Base-by-base conservation (phyloP, 2,113 vertebrate species). In the Lophius piscatorius region DNA sequence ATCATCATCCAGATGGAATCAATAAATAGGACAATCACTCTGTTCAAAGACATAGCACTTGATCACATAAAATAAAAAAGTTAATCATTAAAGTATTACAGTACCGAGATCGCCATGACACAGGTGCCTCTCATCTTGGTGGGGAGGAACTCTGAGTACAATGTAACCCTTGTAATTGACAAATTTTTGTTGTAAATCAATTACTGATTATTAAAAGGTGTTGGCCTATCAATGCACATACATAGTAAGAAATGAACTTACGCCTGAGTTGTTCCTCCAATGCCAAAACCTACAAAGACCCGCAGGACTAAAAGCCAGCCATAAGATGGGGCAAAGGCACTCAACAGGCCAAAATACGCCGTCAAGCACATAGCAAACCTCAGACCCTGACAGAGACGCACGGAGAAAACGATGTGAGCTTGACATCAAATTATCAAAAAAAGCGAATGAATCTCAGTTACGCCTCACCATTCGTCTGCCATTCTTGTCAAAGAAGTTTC, bases 91-190 rank as follows among this genome's bases (percentile, higher is more conserved):
- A 63, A 55, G 51, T 1, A 14, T 5, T 8, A 16, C 22, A 56
- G 17, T 90, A 98, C 96, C 94, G 90, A 90, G 42, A 95, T 94
- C 57, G 96, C 78, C 67, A 94, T 89, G 70, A 98, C 90, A 64
- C 90, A 94, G 50, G 91, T 92, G 46, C 93, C 95, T 88, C 96
- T 92, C 13, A 93, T 68, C 81, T 95, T 96, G 87, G 85, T 92
- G 4, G 96, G 95, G 6, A 98, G 94, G 77, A 98, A 96, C 65
- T 98, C 96, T 0, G 95, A 92, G 20, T 96, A 97, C 17, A 98
- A 73, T 0, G 95, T 97, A 60, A 97, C 93, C 68, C 95, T 31
- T 31, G 29, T 8, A 77, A 62, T 33, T 18, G 64, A 10, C 0
- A 1, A 21, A 48, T 9, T 7, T 40, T 51, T 20, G 10, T 35